Conservation (phyloP, 2,113 vertebrate species). For the Onychorhynchus coronatus region DNA sequence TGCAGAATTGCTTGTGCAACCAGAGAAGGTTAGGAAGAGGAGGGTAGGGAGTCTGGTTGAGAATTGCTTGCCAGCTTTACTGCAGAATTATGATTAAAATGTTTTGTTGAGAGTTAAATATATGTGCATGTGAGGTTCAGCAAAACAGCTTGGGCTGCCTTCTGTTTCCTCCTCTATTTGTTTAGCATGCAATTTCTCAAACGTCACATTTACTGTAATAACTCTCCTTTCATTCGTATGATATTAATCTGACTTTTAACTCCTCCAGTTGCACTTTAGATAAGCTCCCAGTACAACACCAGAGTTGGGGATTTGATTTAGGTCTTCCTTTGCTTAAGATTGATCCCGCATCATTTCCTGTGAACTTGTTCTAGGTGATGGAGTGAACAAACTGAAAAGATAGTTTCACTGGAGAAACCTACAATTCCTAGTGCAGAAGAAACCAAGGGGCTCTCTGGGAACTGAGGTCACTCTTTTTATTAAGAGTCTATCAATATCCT, state of each 20-base stretch:
- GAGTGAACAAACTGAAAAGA: not conserved
- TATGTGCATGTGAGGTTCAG: not conserved
- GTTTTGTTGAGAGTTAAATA: conserved; percentile 37
- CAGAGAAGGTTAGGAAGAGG: not conserved
- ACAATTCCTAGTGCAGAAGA: not conserved
- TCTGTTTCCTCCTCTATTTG: conserved; percentile 53
- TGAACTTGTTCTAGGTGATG: not conserved
- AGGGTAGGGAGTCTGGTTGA: not conserved
- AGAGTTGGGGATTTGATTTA: not conserved
- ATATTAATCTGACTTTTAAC: not conserved
- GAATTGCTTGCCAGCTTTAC: conserved; percentile 1
- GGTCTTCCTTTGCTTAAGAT: not conserved
- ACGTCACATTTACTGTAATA: not conserved
- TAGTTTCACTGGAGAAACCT: not conserved
- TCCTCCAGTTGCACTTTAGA: not conserved
- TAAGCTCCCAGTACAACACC: not conserved
- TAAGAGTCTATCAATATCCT: not conserved
- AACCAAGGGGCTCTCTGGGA: not conserved
- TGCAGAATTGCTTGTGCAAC: not conserved
- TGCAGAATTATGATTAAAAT: conserved; percentile 59
- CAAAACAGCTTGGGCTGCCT: conserved; percentile 56
- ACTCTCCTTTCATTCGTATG: not conserved
- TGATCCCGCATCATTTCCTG: not conserved
- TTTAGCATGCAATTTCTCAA: conserved; percentile 10
- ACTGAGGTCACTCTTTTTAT: not conserved